Conservation (phyloP, 2,797 vertebrate genomes). For the Eleutherodactylus coqui region DNA sequence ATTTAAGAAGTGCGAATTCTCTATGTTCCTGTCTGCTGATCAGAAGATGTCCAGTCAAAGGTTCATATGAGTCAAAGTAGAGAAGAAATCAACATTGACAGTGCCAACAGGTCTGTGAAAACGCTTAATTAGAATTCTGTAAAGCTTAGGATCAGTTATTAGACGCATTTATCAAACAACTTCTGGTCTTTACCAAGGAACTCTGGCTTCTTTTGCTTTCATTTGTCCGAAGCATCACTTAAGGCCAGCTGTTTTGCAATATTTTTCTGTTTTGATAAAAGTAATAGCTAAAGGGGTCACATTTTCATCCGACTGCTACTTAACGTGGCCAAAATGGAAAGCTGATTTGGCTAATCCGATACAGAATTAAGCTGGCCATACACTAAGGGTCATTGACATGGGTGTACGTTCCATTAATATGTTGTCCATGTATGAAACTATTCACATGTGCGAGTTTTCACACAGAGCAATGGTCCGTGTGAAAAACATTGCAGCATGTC, state of each 20-base stretch:
- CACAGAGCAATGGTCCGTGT: no score
- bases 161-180: slow-evolving; percentile 59
- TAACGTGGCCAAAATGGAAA: neutral
- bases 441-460: no score
- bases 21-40: slow-evolving; percentile 63
- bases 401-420: no score
- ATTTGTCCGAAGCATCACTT: slow-evolving; percentile 8
- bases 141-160: slow-evolving; percentile 55
- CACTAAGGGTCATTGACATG: no score
- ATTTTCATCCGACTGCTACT: neutral
- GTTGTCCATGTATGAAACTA: no score
- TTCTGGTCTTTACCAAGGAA: slow-evolving; percentile 37
- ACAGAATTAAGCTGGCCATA: neutral
- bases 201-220: slow-evolving; percentile 30
- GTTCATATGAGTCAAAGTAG: slow-evolving; percentile 57
- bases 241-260: slow-evolving; percentile 36
- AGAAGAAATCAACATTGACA: slow-evolving; percentile 61
- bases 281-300: neutral
- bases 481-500: no score
- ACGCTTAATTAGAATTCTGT: slow-evolving; percentile 52
- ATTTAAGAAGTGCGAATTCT: slow-evolving; percentile 54
- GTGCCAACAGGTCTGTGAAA: slow-evolving; percentile 63
- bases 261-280: slow-evolving; percentile 18
- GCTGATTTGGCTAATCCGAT: neutral
- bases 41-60: slow-evolving; percentile 64